Conservation (phyloP, 2,888 invertebrate genomes). For the Cryptophagus acutangulus region DNA sequence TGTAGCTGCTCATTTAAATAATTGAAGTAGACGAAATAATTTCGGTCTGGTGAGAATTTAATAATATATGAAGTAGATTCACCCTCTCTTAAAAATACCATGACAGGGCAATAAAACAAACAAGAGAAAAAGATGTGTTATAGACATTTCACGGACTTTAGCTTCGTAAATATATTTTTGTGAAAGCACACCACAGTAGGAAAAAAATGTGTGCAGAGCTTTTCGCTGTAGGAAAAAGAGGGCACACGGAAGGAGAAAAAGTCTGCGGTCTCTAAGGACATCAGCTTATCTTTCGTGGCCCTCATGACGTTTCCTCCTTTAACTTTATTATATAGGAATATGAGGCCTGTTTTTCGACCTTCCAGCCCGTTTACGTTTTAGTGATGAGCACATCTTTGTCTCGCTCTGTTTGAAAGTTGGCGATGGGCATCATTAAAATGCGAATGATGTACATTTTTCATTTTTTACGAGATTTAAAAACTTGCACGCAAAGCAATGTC, state of each 20-base stretch:
- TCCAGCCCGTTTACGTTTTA: background rate
- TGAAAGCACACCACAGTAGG: background rate
- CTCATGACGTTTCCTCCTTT: constrained; percentile 28
- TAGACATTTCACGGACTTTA: constrained; percentile 35
- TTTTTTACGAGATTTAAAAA: constrained; percentile 36
- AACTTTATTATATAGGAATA: constrained; percentile 34
- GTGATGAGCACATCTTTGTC: too few species aligned
- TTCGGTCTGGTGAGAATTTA: constrained; percentile 4
- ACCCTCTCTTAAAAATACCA: constrained; percentile 15
- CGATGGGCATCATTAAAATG: constrained; percentile 35
- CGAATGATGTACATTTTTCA: constrained; percentile 37
- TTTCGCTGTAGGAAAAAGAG: too few species aligned
- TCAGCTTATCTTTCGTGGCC: constrained; percentile 28
- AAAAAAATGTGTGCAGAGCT: too few species aligned
- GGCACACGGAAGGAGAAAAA: background rate
- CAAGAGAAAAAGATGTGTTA: constrained; percentile 30
- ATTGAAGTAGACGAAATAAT: constrained; percentile 5
- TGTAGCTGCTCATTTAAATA: constrained; percentile 8
- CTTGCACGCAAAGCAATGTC: constrained; percentile 14
- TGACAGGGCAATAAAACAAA: constrained; percentile 20
- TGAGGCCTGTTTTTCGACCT: constrained; percentile 15
- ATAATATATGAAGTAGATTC: constrained; percentile 8
- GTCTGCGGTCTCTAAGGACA: constrained; percentile 28
- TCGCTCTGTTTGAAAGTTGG: too few species aligned
- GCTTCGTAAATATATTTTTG: constrained; percentile 32